Base-by-base conservation (phyloP, 1,140 invertebrate genomes). In the Asbolus verrucosus region DNA sequence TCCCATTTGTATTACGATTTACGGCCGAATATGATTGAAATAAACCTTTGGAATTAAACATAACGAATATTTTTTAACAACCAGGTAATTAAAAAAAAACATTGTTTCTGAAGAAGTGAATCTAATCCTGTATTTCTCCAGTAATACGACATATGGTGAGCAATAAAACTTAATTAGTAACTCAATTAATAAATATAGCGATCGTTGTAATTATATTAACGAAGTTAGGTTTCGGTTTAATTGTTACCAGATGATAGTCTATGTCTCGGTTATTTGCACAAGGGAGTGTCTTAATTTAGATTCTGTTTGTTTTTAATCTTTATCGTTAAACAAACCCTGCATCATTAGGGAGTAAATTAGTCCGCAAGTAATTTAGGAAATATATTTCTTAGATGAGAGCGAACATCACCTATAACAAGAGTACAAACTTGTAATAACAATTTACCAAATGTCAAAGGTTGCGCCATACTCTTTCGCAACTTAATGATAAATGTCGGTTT, bases 221-320 rank as follows among this genome's bases (percentile, higher is more conserved):
- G 30, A 62, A 36, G 30, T 30, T 62, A 39, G 21, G 8, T 27
- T 27, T 31, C 36, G 18, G 2, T 16, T 62, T 62, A 62, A 62
- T 62, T 62, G 31, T 31, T 21, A 62, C 14, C 59, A 62, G 59
- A 62, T 62, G 59, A 62, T 62, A 13, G n/a, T 11, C 18, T 36
- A 21, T 36, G 59, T 62, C 14, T 27, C 59, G 59, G 30, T 62
- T 62, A 62, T 62, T 62, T 62, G 59, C 36, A 21, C 31, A 33
- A 62, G 59, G 59, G 59, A 18, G 59, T 62, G 59, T 62, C 16
- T 46, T 62, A 62, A 62, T 62, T 62, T 36, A 62, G 31, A 33
- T 62, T 62, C 31, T 62, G 59, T 62, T 62, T 62, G 59, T 62
- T 62, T 62, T 62, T 18, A 62, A 62, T 62, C 59, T 54, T 54